Evolutionary conservation across 2,888 invertebrate species (phyloP), one percentile per base, ranked within the genome.

Genomic region (Erebia ligea): DNA sequence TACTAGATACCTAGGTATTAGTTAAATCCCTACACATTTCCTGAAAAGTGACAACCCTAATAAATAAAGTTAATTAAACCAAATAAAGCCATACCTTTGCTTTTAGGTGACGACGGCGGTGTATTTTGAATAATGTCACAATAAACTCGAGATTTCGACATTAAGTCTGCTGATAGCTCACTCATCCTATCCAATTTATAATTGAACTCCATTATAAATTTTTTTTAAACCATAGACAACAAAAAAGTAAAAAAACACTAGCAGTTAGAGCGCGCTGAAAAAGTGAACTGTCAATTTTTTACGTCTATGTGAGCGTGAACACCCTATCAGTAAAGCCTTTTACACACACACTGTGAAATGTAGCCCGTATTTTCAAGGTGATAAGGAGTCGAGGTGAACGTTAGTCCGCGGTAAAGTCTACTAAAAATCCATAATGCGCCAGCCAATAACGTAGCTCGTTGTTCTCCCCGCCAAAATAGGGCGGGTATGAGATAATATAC

Each of bases 391-490:
- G 57, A 69, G 34, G 71, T 64, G 58, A 56, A 72, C 58, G 68
- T 69, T 69, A 69, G 21, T 42, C 21, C 73, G 76, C 71, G 76
- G 76, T 76, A 63, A 76, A 77, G 56, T 74, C 72, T 78, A 86
- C 86, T 87, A 89, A 91, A 91, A 92, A 91, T 92, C 92, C 84
- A 91, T 91, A 92, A 91, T 86, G 83, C 81, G 79, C 77, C 83
- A 79, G 78, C 92, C 92, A 91, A 92, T 92, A 86, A 90, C 87
- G 85, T 75, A 74, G 78, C 81, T 76, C 79, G 81, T 81, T 82
- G 80, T 80, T 79, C 84, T 84, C 90, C 92, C 91, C 89, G 83
- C 90, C 86, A 11, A 83, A 83, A 84, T 78, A 84, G 87, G 91
- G 92, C 91, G 91, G 86, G 85, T 90, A 85, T 75, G 78, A 76